Evolutionary conservation across 2,797 vertebrate genomes (phyloP), one percentile per base, ranked within the genome.

Genomic region (Clarias fuscus): DNA sequence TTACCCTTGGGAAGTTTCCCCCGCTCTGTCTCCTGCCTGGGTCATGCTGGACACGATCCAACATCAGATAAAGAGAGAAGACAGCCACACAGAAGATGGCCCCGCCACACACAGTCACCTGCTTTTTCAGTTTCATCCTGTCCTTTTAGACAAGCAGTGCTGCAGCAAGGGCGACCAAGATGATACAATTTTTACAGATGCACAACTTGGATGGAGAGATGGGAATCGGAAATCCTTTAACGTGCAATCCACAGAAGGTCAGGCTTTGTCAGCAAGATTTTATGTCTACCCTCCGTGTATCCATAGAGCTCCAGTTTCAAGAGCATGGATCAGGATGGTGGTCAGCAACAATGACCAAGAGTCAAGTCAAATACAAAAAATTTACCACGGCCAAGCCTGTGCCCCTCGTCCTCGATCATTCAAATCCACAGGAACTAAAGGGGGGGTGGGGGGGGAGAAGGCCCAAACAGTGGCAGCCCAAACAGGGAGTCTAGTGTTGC

Each of bases 31-130:
- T 95, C 72, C 97, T 95, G 15, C 95, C 83, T 37, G 98, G 98
- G 87, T 99, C 98, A 15, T 97, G 98, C 88, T 99, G 98, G 92
- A 99, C 98, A 82, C 97, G 95, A 92, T 99, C 98, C 95, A 99
- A 93, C 98, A 99, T 99, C 92, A 99, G 92, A 95, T 99, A 99
- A 73, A 99, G 97, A 0, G 98, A 98, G 94, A 99, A 99, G 82
- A 99, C 98, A 0, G 98, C 98, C 94, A 99, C 98, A 78, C 98
- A 99, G 95, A 99, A 99, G 93, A 98, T 97, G 90, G 97, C 98
- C 84, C 97, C 98, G 70, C 98, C 98, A 14, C 98, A 99, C 85
- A 99, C 97, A 0, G 98, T 99, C 95, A 99, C 97, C 94, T 99
- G 98, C 94, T 99, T 99, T 93, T 98, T 99, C 92, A 99, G 96